These are phyloP conservation scores for Gadus chalcogrammus DNA, from an alignment of 2,113 vertebrate species.

Conservation along the genomic window DNA sequence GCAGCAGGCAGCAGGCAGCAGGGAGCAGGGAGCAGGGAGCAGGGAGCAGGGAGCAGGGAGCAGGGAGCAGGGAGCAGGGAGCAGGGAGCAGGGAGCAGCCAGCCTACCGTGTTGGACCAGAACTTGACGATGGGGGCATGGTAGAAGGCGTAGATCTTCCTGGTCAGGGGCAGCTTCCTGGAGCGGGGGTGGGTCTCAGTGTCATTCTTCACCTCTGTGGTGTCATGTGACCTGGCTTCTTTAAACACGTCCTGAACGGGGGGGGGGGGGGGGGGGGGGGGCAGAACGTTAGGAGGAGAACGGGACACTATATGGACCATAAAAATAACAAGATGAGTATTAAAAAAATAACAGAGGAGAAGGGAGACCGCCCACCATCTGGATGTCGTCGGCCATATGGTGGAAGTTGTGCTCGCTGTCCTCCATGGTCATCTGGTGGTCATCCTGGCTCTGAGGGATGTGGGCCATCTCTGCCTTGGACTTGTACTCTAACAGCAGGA, in stretches of 20 bases:
- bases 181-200: conserved; percentile 85
- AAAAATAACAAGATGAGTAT: not conserved
- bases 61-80: too few species aligned
- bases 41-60: too few species aligned
- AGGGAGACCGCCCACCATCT: conserved; percentile 74
- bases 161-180: conserved; percentile 88
- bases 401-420: conserved; percentile 98
- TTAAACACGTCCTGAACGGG: conserved; percentile 89
- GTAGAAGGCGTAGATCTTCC: conserved; percentile 97
- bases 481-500: conserved; percentile 96
- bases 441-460: conserved; percentile 96
- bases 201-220: conserved; percentile 79
- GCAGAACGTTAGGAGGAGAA: not conserved
- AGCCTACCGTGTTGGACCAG: conserved; percentile 93
- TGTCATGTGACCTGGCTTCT: conserved; percentile 82
- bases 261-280: not conserved
- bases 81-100: too few species aligned
- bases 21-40: too few species aligned
- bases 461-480: conserved; percentile 99
- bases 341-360: not conserved
- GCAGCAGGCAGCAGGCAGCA: too few species aligned
- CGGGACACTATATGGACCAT: not conserved
- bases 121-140: conserved; percentile 98
- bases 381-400: conserved; percentile 84
- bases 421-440: conserved; percentile 98